Conservation (phyloP, 2,797 vertebrate species). For the Trichosurus vulpecula region DNA sequence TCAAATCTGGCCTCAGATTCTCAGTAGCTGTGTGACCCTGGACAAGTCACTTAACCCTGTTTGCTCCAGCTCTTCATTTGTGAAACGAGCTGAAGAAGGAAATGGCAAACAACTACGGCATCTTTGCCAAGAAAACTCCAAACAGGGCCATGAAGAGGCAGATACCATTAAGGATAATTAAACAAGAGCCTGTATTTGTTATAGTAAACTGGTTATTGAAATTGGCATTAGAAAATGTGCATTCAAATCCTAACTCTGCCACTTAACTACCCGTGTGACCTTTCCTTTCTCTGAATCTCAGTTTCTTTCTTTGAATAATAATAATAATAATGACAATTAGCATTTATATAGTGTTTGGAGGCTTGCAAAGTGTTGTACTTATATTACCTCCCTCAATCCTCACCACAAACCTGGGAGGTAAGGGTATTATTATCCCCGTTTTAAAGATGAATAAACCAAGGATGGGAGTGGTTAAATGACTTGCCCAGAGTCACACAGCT, state of each 20-base stretch:
- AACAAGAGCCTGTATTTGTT: background rate
- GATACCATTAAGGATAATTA: rapidly evolving
- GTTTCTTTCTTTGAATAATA: background rate
- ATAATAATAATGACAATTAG: background rate
- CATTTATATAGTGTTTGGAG: background rate
- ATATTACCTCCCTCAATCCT: background rate
- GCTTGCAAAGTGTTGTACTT: background rate
- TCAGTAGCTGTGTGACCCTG: background rate
- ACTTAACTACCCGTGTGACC: background rate
- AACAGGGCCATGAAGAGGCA: background rate
- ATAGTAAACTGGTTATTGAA: background rate
- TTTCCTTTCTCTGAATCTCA: background rate
- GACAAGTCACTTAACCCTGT: background rate
- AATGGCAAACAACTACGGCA: background rate
- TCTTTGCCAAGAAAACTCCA: background rate
- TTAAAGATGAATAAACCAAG: background rate
- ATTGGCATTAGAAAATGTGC: background rate
- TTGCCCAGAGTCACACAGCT: background rate
- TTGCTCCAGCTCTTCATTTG: background rate
- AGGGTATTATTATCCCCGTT: background rate
- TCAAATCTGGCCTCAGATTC: too few relatives aligned
- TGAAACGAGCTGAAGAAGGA: background rate
- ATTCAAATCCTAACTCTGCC: conserved; percentile 2
- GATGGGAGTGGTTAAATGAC: background rate
- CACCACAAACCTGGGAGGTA: background rate